These are phyloP conservation scores for Chirona hameri DNA, from an alignment of 2,888 invertebrate species.

Conservation along the genomic window DNA sequence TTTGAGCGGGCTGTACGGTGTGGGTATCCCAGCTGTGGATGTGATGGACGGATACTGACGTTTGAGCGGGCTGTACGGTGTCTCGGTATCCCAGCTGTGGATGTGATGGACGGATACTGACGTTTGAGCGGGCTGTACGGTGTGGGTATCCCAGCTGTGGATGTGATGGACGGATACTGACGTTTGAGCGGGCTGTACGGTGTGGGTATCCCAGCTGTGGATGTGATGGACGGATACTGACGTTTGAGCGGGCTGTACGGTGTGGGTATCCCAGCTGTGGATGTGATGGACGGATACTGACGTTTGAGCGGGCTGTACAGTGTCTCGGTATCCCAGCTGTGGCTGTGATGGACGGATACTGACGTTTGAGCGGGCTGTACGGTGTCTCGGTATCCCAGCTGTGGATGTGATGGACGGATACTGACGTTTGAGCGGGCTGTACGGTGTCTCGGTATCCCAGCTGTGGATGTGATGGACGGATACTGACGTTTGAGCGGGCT, in stretches of 20 bases:
- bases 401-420: conserved; percentile 46
- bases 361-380: conserved; percentile 40
- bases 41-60: conserved; percentile 47
- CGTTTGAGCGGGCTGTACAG: conserved; percentile 39
- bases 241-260: conserved; percentile 39
- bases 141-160: conserved; percentile 40
- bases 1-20: conserved; percentile 35
- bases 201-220: conserved; percentile 40
- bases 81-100: conserved; percentile 41
- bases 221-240: conserved; percentile 46
- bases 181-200: conserved; percentile 39
- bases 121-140: conserved; percentile 39
- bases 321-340: conserved; percentile 36
- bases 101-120: conserved; percentile 46
- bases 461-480: conserved; percentile 45
- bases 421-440: conserved; percentile 42
- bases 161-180: conserved; percentile 46
- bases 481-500: conserved; percentile 43
- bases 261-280: conserved; percentile 40
- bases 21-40: conserved; percentile 41
- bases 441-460: conserved; percentile 36
- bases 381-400: conserved; percentile 36
- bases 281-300: conserved; percentile 46
- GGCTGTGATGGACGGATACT: conserved; percentile 47
- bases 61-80: conserved; percentile 35